phyloP scores from a whole-genome alignment of 2,113 vertebrate genomes.

The Platichthys flesus region DNA sequence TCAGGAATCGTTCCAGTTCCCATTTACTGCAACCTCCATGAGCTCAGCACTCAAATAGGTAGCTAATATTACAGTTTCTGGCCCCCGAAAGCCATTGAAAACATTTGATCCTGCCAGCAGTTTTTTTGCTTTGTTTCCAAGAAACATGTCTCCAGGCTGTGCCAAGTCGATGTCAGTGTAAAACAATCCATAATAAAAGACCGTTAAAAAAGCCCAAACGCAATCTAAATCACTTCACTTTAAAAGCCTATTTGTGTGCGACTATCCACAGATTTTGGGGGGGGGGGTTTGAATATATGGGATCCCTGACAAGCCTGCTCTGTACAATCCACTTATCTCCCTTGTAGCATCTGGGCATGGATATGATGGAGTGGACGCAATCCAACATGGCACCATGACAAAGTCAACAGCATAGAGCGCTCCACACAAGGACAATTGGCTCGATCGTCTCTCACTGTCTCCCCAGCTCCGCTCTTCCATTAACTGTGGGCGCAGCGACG shows the following conservation, averaged over 20 bases:
- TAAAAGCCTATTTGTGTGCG: slow-evolving; percentile 73
- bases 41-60: slow-evolving; percentile 71
- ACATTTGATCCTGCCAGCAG: slow-evolving; percentile 67
- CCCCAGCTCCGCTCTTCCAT: slow-evolving; percentile 36
- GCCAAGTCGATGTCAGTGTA: slow-evolving; percentile 79
- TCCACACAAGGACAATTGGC: slow-evolving; percentile 62
- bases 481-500: slow-evolving; percentile 39
- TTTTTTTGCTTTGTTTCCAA: slow-evolving; percentile 51
- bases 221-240: slow-evolving; percentile 64
- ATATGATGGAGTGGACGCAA: slow-evolving; percentile 71
- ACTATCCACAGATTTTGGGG: slow-evolving; percentile 67
- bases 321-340: slow-evolving; percentile 78
- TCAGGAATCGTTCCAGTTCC: slow-evolving; percentile 57
- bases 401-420: slow-evolving; percentile 69
- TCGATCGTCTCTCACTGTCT: slow-evolving; percentile 33
- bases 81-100: slow-evolving; percentile 72
- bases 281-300: slow-evolving; percentile 63
- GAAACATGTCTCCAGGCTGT: slow-evolving; percentile 48
- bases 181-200: slow-evolving; percentile 73
- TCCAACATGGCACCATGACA: slow-evolving; percentile 78
- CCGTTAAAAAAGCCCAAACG: slow-evolving; percentile 38
- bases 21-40: slow-evolving; percentile 67
- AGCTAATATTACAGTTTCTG: slow-evolving; percentile 72
- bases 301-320: slow-evolving; percentile 71
- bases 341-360: slow-evolving; percentile 76